Evolutionary conservation across 2,797 vertebrate genomes (phyloP), one percentile per base, ranked within the genome.

Genomic region (Morus bassanus): DNA sequence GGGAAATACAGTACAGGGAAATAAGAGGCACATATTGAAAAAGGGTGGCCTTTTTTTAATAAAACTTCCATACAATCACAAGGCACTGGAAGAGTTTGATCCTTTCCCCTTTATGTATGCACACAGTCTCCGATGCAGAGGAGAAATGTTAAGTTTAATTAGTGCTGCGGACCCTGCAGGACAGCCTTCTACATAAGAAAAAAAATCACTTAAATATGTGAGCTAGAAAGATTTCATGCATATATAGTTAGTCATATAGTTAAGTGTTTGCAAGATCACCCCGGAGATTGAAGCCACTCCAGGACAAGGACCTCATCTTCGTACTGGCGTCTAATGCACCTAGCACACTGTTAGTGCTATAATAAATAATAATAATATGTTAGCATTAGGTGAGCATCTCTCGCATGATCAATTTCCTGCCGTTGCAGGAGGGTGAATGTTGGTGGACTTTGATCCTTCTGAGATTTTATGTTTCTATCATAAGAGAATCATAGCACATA

Each of bases 301-400:
- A 80, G 92, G 94, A 97, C 89, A 95, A 96, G 92, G 94, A 96
- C 96, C 94, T 96, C 95, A 95, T 93, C 93, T 96, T 95, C 95
- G 72, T 72, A 85, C 85, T 70, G 89, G 91, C 24, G 57, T 81
- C 96, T 97, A 97, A 96, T 95, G 95, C 96, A 97, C 91, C 95
- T 91, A 91, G 51, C 88, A 74, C 76, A n/a, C 84, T 85, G 93
- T 96, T 96, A 97, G 84, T 96, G 95, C 93, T 90, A 83, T 94
- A 97, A 97, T 97, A 97, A 97, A 97, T 97, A 97, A 97, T 95
- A 97, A 96, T 97, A 96, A 96, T 96, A 94, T 92, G 92, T 92
- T 97, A 96, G 95, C 95, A 95, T 97, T 97, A 97, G 92, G 93
- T 97, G 96, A 97, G 94, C 96, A 95, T 97, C 95, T 96, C 97